Evolutionary conservation across 2,797 vertebrate genomes (phyloP).

Genomic region (Acestrorhynchus altus): DNA sequence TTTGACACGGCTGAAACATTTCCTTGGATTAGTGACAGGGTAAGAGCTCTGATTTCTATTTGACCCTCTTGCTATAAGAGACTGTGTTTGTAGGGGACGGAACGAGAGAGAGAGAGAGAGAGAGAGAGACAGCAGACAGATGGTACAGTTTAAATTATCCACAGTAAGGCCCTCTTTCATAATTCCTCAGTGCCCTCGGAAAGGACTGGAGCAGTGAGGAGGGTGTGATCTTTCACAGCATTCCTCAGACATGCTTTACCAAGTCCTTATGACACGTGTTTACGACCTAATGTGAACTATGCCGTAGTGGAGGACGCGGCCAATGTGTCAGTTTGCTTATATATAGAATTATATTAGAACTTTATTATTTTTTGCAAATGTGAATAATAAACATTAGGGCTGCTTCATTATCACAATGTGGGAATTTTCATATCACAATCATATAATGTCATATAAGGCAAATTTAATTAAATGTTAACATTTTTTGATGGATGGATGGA

Average conservation of each 20-base stretch:
- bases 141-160: conserved; percentile 1
- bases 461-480: no score
- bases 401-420: no score
- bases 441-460: no score
- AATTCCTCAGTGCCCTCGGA: background rate
- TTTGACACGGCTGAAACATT: background rate
- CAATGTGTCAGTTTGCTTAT: no score
- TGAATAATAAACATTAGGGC: no score
- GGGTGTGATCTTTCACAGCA: background rate
- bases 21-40: background rate
- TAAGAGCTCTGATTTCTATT: background rate
- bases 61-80: background rate
- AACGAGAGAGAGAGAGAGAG: background rate
- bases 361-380: no score
- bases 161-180: background rate
- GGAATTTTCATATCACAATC: no score
- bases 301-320: no score
- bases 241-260: background rate
- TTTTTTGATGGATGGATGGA: no score
- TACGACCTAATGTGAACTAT: background rate
- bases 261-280: background rate
- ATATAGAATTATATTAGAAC: no score
- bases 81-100: background rate
- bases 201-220: background rate
- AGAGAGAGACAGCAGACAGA: background rate